Percentiles rank a stretch among this genome's conserved stretches.
Evolutionary conservation across 64 coral and sea anemone genomes (phyloP).

Genomic region (Orbicella faveolata): DNA sequence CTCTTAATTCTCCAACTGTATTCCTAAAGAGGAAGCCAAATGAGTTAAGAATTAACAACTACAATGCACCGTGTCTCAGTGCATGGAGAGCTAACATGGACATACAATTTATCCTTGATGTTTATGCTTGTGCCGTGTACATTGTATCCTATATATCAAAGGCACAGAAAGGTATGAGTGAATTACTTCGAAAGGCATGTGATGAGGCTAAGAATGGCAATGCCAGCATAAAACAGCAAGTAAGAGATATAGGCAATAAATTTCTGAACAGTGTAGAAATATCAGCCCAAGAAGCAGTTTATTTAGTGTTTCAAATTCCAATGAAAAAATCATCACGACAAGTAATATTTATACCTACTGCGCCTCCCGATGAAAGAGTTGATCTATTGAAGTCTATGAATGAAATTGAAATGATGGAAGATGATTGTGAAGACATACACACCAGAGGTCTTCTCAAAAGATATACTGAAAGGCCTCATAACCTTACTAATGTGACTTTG

Average conservation of each 20-base stretch:
- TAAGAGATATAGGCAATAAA: too few species aligned
- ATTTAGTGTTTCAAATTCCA: slow-evolving; percentile 15
- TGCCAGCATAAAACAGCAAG: too few species aligned
- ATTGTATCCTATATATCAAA: slow-evolving; percentile 43
- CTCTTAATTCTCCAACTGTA: slow-evolving; percentile 1
- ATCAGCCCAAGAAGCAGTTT: slow-evolving; percentile 31
- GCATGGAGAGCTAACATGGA: too few species aligned
- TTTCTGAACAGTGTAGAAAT: background rate
- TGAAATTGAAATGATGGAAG: background rate
- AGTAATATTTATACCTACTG: slow-evolving; percentile 12
- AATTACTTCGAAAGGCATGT: slow-evolving; percentile 8
- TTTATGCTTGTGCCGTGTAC: too few species aligned
- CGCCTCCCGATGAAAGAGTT: background rate
- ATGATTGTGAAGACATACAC: slow-evolving; percentile 38
- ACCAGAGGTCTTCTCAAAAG: slow-evolving; percentile 29
- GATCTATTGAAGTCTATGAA: too few species aligned
- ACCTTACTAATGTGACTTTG: slow-evolving; percentile 14
- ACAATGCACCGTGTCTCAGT: too few species aligned
- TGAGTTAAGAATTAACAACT: background rate
- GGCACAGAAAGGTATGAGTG: slow-evolving; percentile 38
- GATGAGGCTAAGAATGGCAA: background rate
- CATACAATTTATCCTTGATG: too few species aligned
- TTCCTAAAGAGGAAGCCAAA: slow-evolving; percentile 11
- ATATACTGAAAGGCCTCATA: slow-evolving; percentile 23
- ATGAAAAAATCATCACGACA: slow-evolving; percentile 24